A percentile compares a stretch with the other conserved stretches of the same genome.
These are phyloP conservation scores for Ditylenchus weischeri DNA, from an alignment of 2,888 invertebrate species.

Conservation along the genomic window DNA sequence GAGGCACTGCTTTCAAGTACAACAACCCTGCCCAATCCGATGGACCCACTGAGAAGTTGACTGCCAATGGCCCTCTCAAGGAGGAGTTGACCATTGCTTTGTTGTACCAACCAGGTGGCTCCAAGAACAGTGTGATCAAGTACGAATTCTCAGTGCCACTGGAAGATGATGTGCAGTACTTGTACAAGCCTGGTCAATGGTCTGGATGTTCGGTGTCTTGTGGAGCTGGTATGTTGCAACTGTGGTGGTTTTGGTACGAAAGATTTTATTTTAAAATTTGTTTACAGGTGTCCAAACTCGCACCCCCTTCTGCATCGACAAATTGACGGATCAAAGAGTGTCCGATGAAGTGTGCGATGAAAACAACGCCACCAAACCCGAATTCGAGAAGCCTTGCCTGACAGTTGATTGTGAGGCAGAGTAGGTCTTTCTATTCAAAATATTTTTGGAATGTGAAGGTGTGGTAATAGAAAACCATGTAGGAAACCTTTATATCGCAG, in stretches of 20 bases:
- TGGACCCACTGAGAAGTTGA: slow-evolving; percentile 72
- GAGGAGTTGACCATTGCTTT: slow-evolving; percentile 66
- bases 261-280: not conserved
- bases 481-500: too few relatives aligned
- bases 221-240: slow-evolving; percentile 73
- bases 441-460: too few relatives aligned
- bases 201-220: slow-evolving; percentile 79
- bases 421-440: not conserved
- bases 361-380: slow-evolving; percentile 74
- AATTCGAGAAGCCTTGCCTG: slow-evolving; percentile 67
- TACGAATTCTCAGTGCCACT: slow-evolving; percentile 87
- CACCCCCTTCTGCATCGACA: slow-evolving; percentile 76
- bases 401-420: slow-evolving; percentile 57
- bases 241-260: not conserved
- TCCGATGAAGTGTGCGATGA: slow-evolving; percentile 72
- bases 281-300: slow-evolving; percentile 72
- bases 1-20: slow-evolving; percentile 82
- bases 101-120: slow-evolving; percentile 72
- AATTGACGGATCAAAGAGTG: slow-evolving; percentile 71
- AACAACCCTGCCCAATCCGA: slow-evolving; percentile 71
- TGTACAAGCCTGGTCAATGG: slow-evolving; percentile 78
- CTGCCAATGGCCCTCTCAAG: slow-evolving; percentile 81
- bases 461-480: too few relatives aligned
- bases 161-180: slow-evolving; percentile 69
- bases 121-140: slow-evolving; percentile 68